Percentiles rank a stretch among this genome's conserved stretches.
Conservation (phyloP, 2,888 invertebrate genomes). For the Mycalesis mineus region DNA sequence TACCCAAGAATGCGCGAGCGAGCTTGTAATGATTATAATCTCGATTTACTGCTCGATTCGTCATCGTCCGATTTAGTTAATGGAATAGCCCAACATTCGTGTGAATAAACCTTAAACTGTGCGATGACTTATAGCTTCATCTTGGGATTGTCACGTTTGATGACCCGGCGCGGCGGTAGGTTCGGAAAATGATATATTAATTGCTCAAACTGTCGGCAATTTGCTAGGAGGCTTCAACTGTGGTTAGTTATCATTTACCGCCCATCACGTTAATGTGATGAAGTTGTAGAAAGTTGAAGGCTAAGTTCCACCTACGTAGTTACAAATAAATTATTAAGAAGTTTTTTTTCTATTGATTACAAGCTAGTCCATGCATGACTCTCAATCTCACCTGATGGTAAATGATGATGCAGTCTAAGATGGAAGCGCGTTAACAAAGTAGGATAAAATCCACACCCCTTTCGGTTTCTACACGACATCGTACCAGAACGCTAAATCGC, state of each 20-base stretch:
- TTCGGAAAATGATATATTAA: neutral
- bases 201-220: neutral
- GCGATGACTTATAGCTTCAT: slow-evolving; percentile 40
- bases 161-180: neutral
- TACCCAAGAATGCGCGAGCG: slow-evolving; percentile 62
- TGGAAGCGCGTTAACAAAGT: too few relatives aligned
- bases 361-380: too few relatives aligned
- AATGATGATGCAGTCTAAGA: too few relatives aligned
- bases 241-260: neutral
- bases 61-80: slow-evolving; percentile 75
- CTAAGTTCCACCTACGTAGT: too few relatives aligned
- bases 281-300: too few relatives aligned
- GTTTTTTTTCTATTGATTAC: too few relatives aligned
- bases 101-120: slow-evolving; percentile 48
- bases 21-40: slow-evolving; percentile 72
- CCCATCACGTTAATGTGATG: neutral
- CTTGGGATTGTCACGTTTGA: slow-evolving; percentile 12
- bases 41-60: slow-evolving; percentile 73
- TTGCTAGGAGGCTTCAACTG: neutral
- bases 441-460: too few relatives aligned
- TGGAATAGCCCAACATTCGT: slow-evolving; percentile 71
- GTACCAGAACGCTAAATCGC: too few relatives aligned
- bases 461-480: too few relatives aligned
- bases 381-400: too few relatives aligned
- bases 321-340: too few relatives aligned